phyloP scores from a whole-genome alignment of 1,140 invertebrate genomes.

The Periplaneta americana region DNA sequence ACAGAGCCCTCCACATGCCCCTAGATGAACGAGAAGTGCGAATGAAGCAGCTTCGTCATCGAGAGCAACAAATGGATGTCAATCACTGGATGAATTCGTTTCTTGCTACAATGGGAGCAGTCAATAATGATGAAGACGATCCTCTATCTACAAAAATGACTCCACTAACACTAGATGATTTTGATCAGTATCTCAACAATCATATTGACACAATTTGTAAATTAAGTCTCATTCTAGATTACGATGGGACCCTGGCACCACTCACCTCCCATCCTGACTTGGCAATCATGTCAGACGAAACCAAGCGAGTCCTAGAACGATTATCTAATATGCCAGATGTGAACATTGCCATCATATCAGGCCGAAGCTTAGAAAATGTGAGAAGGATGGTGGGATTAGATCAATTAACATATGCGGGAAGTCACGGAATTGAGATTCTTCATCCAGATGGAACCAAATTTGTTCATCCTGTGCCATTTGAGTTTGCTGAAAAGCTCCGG shows the following conservation, averaged over 20 bases:
- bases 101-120: conserved; percentile 28
- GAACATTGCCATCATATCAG: conserved; percentile 37
- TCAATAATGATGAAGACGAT: conserved; percentile 28
- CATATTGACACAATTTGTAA: conserved; percentile 32
- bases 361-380: conserved; percentile 34
- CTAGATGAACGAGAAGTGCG: conserved; percentile 30
- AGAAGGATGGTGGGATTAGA: conserved; percentile 34
- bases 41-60: conserved; percentile 36
- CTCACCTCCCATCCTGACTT: conserved; percentile 38
- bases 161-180: conserved; percentile 26
- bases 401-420: conserved; percentile 28
- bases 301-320: conserved; percentile 31
- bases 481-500: conserved; percentile 33
- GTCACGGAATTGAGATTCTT: conserved; percentile 38
- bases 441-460: conserved; percentile 36
- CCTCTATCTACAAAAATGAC: conserved; percentile 28
- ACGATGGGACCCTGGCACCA: conserved; percentile 40
- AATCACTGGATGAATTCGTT: conserved; percentile 37
- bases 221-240: conserved; percentile 38
- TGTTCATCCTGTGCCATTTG: conserved; percentile 35
- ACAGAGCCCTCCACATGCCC: conserved; percentile 37
- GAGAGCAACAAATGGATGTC: conserved; percentile 36
- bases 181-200: conserved; percentile 27
- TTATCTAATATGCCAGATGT: conserved; percentile 34
- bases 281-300: conserved; percentile 35